phyloP scores from a whole-genome alignment of 2,113 vertebrate species.

The Collichthys lucidus region DNA sequence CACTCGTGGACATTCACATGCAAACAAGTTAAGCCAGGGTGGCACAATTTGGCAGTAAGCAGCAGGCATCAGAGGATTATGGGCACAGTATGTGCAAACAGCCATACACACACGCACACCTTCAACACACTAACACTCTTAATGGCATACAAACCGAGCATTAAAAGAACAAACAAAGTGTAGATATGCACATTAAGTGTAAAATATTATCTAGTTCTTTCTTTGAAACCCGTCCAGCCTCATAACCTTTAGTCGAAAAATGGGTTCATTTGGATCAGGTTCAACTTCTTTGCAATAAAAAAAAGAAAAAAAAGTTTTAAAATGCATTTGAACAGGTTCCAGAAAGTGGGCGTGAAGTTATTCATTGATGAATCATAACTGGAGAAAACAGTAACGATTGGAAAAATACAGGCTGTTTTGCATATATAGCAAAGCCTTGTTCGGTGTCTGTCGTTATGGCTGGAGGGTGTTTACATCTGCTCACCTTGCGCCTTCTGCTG shows the following conservation, averaged over 20 bases:
- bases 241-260: slow-evolving; percentile 17
- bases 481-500: slow-evolving; percentile 20
- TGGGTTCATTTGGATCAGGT: slow-evolving; percentile 19
- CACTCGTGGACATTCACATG: slow-evolving; percentile 17
- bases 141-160: neutral
- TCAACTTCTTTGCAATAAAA: slow-evolving; percentile 26
- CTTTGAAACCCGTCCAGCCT: slow-evolving; percentile 38
- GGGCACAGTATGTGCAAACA: neutral
- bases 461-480: slow-evolving; percentile 34
- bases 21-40: slow-evolving; percentile 39
- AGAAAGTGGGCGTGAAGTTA: slow-evolving; percentile 40
- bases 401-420: slow-evolving; percentile 36
- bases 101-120: slow-evolving; percentile 8
- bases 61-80: slow-evolving; percentile 7
- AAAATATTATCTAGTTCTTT: slow-evolving; percentile 26
- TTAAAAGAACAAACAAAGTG: slow-evolving; percentile 25
- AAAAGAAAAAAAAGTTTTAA: slow-evolving; percentile 9
- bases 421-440: slow-evolving; percentile 20
- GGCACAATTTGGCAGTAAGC: slow-evolving; percentile 28
- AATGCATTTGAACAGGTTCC: neutral
- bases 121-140: neutral
- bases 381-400: slow-evolving; percentile 16
- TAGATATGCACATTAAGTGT: slow-evolving; percentile 19
- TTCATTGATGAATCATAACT: slow-evolving; percentile 60
- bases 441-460: slow-evolving; percentile 45